Evolutionary conservation across 1,140 invertebrate genomes (phyloP).

Genomic region (Calephelis virginiensis): DNA sequence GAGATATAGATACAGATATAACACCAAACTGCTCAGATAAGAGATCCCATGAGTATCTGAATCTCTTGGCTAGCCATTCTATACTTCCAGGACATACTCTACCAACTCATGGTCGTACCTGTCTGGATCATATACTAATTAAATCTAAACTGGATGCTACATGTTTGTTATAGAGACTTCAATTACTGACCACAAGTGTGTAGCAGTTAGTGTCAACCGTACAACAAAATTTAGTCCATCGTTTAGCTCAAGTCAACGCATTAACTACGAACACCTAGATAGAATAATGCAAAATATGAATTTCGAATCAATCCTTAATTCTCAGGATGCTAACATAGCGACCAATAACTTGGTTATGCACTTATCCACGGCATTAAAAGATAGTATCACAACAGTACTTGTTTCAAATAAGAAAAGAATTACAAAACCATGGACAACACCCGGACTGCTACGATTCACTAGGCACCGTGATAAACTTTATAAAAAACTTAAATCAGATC

Average conservation of each 20-base stretch:
- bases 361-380: background rate
- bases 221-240: background rate
- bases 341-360: background rate
- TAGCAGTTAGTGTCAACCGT: background rate
- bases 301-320: too few species aligned
- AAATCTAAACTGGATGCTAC: constrained; percentile 4
- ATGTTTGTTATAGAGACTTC: constrained; percentile 2
- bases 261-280: background rate
- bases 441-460: too few species aligned
- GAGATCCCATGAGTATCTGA: too few species aligned
- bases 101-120: too few species aligned
- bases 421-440: too few species aligned
- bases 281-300: background rate
- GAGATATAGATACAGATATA: constrained; percentile 20
- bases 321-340: background rate
- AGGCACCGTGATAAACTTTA: too few species aligned
- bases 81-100: too few species aligned
- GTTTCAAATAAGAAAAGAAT: too few species aligned
- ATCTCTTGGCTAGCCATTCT: too few species aligned
- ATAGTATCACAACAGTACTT: background rate
- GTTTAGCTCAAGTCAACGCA: background rate
- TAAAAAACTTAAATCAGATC: too few species aligned
- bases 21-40: background rate
- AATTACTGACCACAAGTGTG: constrained; percentile 5
- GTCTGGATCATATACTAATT: constrained; percentile 27